Evolutionary conservation across 1,140 invertebrate species (phyloP), one percentile per base, ranked within the genome.

Genomic region (Euwallacea similis): DNA sequence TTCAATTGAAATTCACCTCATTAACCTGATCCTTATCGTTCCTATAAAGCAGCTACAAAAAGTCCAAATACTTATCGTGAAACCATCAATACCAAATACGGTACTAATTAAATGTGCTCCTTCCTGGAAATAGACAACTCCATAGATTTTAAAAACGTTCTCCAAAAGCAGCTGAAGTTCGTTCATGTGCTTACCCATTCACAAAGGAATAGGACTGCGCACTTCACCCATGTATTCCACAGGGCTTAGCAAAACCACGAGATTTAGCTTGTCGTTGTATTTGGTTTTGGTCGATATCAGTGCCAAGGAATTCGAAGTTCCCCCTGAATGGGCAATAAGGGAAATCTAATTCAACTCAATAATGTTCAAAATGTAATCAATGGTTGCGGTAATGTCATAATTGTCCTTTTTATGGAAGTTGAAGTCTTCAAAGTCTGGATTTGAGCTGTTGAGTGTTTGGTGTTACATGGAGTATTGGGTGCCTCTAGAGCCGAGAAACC

Each of bases 351-450:
- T 43, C 56, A 82, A 71, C 0, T 79, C 78, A 2, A 88, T 90
- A 7, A 64, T 70, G 6, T 79, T 75, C 13, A 88, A 73, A 42
- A 89, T 83, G 74, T 86, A 86, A 72, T 88, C 83, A 9, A 92
- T 82, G 75, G 85, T 85, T 0, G 88, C 85, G 16, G 89, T 87
- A n/a, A 90, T 66, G 78, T 91, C 90, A 74, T 85, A 86, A 6
- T 81, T 68, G 6, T 85, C 87, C 81, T 91, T 89, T 81, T 93
- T 90, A 76, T 93, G 87, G 79, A 84, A 92, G 73, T 88, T 90
- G 21, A 63, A 70, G 33, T 63, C 41, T 61, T 59, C 63, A 46
- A 47, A 70, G 6, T 63, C 50, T 2, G 11, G 0, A 0, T 55
- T 11, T 11, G 56, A 42, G 42, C 41, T 56, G n/a, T 60, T 61